A percentile compares a stretch with the other conserved stretches of the same genome.
phyloP scores from a whole-genome alignment of 2,888 invertebrate genomes.

The Cephus runcator region DNA sequence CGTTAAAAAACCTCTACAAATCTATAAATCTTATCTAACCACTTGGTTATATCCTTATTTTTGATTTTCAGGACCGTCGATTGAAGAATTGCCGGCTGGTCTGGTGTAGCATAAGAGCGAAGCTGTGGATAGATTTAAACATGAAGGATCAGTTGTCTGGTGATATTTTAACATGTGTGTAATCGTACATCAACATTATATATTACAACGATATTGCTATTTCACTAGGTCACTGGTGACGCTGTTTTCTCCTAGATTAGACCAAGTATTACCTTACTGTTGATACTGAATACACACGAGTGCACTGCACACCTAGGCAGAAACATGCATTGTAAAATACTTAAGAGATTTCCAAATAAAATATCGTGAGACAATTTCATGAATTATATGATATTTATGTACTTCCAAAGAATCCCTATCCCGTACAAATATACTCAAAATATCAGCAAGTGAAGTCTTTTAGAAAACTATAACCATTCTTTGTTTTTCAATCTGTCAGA shows the following conservation, averaged over 20 bases:
- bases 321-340: neutral
- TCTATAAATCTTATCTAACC: neutral
- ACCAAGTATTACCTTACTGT: constrained; percentile 30
- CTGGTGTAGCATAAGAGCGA: constrained; percentile 32
- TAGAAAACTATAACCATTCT: too few species aligned
- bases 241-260: constrained; percentile 29
- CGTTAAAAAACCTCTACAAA: neutral
- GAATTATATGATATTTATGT: neutral
- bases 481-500: neutral
- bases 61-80: constrained; percentile 50
- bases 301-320: neutral
- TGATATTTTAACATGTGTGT: constrained; percentile 23
- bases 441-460: neutral
- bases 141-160: constrained; percentile 15
- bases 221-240: constrained; percentile 13
- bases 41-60: constrained; percentile 1
- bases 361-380: neutral
- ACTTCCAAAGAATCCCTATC: neutral
- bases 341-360: neutral
- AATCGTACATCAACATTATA: constrained; percentile 20
- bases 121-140: constrained; percentile 41
- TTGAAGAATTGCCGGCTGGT: constrained; percentile 40
- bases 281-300: constrained; percentile 1
- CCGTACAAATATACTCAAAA: neutral
- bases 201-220: constrained; percentile 2